These are phyloP conservation scores for Brachionus asplanchnoidis DNA, from an alignment of 1,140 invertebrate genomes.

Conservation along the genomic window DNA sequence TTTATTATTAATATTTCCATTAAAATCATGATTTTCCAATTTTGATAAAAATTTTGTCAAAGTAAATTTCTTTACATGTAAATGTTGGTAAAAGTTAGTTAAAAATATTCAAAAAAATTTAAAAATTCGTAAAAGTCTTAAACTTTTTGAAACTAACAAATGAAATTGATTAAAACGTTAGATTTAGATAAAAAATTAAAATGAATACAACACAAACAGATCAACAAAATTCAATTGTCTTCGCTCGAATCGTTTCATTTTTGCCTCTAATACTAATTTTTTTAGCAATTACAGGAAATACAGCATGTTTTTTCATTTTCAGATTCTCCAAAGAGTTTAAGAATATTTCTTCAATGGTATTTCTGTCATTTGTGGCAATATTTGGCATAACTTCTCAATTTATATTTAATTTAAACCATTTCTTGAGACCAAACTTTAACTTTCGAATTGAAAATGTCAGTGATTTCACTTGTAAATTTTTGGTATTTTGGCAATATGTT, in stretches of 20 bases:
- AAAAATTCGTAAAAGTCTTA: no score
- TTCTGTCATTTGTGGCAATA: background rate
- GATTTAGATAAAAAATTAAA: no score
- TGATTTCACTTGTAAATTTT: background rate
- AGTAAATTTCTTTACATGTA: no score
- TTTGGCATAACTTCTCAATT: background rate
- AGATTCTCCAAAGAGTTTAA: background rate
- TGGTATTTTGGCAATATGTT: background rate
- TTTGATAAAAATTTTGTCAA: no score
- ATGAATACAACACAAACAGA: no score
- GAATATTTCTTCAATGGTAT: background rate
- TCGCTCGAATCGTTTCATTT: background rate
- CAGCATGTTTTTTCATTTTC: background rate
- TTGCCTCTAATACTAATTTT: background rate
- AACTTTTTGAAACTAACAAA: no score
- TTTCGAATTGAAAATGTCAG: background rate
- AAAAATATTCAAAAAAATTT: no score
- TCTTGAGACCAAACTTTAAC: background rate
- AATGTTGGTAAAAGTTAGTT: no score
- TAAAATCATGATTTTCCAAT: no score
- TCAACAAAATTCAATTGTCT: no score
- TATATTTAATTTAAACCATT: slow-evolving; percentile 1
- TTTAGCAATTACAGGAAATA: background rate
- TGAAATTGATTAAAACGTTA: no score
- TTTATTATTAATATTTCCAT: no score